Evolutionary conservation across 2,888 invertebrate genomes (phyloP), one percentile per base, ranked within the genome.

Genomic region (Agrilus biguttatus): DNA sequence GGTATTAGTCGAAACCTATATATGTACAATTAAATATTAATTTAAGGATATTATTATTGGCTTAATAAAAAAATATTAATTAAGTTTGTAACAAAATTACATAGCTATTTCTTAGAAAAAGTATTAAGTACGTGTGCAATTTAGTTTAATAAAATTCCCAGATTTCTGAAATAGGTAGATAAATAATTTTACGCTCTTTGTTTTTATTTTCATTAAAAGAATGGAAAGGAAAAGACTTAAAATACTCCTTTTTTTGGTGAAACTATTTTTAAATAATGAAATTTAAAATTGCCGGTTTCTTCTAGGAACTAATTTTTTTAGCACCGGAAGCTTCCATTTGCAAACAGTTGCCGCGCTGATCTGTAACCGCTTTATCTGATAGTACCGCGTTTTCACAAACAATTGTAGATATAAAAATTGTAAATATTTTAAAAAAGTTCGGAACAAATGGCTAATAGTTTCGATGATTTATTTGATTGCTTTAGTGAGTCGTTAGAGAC

Each of bases 391-490:
- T 10, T 28, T 28, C 28, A 28, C 28, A 28, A 28, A 28, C 28
- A 28, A 28, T 28, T 21, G 21, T 21, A 21, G 21, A 10, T 28
- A 28, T 10, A 28, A 28, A 28, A 28, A 28, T 28, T 28, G 10
- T 28, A 28, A 10, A 28, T 28, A 28, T 17, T 33, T 17, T 28
- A 17, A 33, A 17, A 40, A 17, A 37, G 3, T 17, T 8, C 2
- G 7, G 14, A 33, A 21, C 42, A 14, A 14, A 66, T 66, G 65
- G 58, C 61, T 47, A 61, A 62, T 33, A 58, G 56, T 39, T 65
- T 67, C 43, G 64, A 66, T 48, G 62, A 64, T 51, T 56, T 66
- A 43, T 66, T 67, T 48, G 59, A 62, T 42, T 66, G 66, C 49
- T 66, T 67, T 50, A 61, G 63, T 35, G 58, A 62, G 47, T 49